Conservation (phyloP, 2,113 vertebrate genomes). For the Phycodurus eques region DNA sequence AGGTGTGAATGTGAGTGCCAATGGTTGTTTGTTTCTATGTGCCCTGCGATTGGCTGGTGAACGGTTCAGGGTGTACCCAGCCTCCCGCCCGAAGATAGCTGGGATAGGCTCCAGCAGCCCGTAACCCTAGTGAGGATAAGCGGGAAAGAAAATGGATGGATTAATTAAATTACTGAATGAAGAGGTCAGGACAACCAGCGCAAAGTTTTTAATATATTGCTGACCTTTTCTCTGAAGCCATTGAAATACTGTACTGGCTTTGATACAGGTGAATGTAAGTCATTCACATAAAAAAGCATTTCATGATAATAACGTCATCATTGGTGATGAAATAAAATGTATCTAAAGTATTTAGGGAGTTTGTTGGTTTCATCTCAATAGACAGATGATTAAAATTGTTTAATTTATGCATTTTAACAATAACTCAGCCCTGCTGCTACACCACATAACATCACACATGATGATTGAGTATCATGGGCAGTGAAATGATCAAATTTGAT, state of each 20-base stretch:
- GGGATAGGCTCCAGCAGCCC: too few species aligned
- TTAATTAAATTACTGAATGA: neutral
- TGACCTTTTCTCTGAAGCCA: neutral
- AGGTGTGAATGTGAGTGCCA: too few species aligned
- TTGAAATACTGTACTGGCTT: neutral
- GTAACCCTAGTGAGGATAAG: too few species aligned
- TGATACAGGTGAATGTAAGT: neutral
- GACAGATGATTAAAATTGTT: neutral
- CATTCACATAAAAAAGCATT: neutral
- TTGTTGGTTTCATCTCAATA: neutral
- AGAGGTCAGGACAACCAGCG: neutral
- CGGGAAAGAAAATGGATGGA: too few species aligned
- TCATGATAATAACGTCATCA: neutral
- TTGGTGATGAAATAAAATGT: neutral
- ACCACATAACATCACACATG: neutral
- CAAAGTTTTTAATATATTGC: neutral
- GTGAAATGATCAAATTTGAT: conserved; percentile 1
- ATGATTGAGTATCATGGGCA: neutral
- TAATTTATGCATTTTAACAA: neutral
- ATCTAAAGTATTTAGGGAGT: neutral
- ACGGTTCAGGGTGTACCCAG: too few species aligned
- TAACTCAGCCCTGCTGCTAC: neutral
- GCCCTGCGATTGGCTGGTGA: too few species aligned
- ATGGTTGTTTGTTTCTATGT: too few species aligned
- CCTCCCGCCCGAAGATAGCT: too few species aligned